Evolutionary conservation across 2,113 vertebrate species (phyloP), one percentile per base, ranked within the genome.

Genomic region (Syngnathus floridae): DNA sequence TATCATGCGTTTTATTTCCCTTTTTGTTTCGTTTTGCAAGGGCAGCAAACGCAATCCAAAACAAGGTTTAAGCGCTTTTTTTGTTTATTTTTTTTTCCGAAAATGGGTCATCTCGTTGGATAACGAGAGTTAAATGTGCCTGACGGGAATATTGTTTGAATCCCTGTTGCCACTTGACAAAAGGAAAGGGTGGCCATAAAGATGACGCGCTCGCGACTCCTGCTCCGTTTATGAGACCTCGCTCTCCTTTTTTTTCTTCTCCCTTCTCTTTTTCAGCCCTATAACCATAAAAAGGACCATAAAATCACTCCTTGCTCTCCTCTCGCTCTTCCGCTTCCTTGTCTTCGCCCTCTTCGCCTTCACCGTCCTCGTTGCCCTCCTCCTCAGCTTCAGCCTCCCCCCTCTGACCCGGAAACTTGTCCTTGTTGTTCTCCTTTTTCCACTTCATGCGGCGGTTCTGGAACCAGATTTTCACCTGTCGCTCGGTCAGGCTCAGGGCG

Each of bases 341-440:
- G 84, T 97, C 94, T 69, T 96, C 94, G 21, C 46, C 87, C 75
- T 91, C 90, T 80, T 91, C 91, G 75, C 69, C 89, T 81, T 91
- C 90, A 70, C 84, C 91, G 92, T 96, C 94, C 84, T 95, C 95
- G 63, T 95, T 94, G 81, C 89, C 94, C 90, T 96, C 95, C 82
- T 95, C 95, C 72, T 95, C 94, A 62, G 90, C 91, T 75, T 90
- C 91, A 80, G 93, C 93, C 54, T 97, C 91, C 67, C 91, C 91
- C 86, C 95, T 92, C 85, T 93, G 94, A 83, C 96, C 94, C n/a
- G 96, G 96, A 87, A 97, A 95, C 89, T 98, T 98, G 92, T 98
- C 96, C 89, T 97, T 97, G 90, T 97, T 97, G 83, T 97, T 98
- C 68, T 97, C 96, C 79, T 97, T 98, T 95, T 98, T 98, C 96